These are phyloP conservation scores for Sphaerodactylus townsendi DNA, from an alignment of 2,113 vertebrate genomes.

Conservation along the genomic window DNA sequence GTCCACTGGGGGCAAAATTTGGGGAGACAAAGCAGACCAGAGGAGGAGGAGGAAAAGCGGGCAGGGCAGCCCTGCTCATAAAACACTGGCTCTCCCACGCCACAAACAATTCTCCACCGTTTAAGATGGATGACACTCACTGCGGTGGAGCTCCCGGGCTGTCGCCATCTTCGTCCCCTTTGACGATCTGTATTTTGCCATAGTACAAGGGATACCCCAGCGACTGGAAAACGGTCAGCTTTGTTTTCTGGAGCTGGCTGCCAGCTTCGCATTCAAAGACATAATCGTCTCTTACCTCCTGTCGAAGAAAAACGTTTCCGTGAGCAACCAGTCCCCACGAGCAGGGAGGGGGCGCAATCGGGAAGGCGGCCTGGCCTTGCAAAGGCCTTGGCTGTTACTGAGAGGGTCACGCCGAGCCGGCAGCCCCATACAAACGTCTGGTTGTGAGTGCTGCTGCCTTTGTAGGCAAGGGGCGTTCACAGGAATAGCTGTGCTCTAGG, in stretches of 20 bases:
- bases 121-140: slow-evolving; percentile 75
- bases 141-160: slow-evolving; percentile 85
- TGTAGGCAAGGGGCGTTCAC: too few species aligned
- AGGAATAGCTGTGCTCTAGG: too few species aligned
- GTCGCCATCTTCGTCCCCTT: slow-evolving; percentile 85
- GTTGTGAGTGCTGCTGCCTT: too few species aligned
- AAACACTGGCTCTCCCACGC: not conserved
- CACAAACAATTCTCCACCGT: not conserved
- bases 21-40: too few species aligned
- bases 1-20: too few species aligned
- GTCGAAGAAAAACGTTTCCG: slow-evolving; percentile 42
- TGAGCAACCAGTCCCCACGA: not conserved
- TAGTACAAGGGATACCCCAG: slow-evolving; percentile 94
- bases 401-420: too few species aligned
- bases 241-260: slow-evolving; percentile 90
- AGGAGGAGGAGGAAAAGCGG: too few species aligned
- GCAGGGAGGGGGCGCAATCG: too few species aligned
- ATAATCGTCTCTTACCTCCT: slow-evolving; percentile 96
- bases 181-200: slow-evolving; percentile 93
- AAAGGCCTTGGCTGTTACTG: too few species aligned
- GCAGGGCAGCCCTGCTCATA: too few species aligned
- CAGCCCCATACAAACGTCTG: too few species aligned
- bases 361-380: too few species aligned
- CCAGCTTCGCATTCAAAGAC: slow-evolving; percentile 95
- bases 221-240: slow-evolving; percentile 92